A percentile compares a stretch with the other conserved stretches of the same genome.
Conservation (phyloP, 2,888 invertebrate species). For the Stenotaenia linearis region DNA sequence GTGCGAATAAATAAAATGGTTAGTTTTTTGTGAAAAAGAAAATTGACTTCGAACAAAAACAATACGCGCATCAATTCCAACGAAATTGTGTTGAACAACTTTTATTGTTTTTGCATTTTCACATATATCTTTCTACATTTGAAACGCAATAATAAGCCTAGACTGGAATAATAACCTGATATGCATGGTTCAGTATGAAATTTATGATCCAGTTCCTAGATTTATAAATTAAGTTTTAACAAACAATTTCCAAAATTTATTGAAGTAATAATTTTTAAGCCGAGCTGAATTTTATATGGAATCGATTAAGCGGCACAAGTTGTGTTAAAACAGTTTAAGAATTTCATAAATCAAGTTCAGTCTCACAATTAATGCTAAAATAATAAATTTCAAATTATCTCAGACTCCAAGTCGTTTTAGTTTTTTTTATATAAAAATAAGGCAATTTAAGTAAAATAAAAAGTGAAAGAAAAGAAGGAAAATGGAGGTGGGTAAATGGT, state of each 20-base stretch:
- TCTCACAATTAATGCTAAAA: background rate
- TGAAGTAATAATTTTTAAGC: background rate
- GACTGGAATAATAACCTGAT: background rate
- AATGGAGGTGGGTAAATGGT: background rate
- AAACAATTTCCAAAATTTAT: background rate
- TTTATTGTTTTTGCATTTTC: too few relatives aligned
- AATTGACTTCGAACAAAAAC: background rate
- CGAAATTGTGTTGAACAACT: too few relatives aligned
- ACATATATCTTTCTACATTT: background rate
- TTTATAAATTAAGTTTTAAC: conserved; percentile 14
- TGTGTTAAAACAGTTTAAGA: background rate
- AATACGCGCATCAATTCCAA: too few relatives aligned
- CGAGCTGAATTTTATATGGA: background rate
- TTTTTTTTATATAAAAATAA: too few relatives aligned
- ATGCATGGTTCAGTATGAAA: background rate
- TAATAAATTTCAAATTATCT: background rate
- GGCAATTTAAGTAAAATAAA: background rate
- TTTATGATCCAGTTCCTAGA: background rate
- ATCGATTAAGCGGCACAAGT: conserved; percentile 8
- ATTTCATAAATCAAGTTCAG: background rate
- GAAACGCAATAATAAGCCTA: too few relatives aligned
- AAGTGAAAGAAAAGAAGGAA: background rate
- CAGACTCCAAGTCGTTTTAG: background rate
- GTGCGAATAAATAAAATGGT: background rate
- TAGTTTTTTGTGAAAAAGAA: background rate